Percentiles rank a stretch among this genome's conserved stretches.
phyloP scores from a whole-genome alignment of 2,888 invertebrate species.

The Chrysomela aeneicollis region DNA sequence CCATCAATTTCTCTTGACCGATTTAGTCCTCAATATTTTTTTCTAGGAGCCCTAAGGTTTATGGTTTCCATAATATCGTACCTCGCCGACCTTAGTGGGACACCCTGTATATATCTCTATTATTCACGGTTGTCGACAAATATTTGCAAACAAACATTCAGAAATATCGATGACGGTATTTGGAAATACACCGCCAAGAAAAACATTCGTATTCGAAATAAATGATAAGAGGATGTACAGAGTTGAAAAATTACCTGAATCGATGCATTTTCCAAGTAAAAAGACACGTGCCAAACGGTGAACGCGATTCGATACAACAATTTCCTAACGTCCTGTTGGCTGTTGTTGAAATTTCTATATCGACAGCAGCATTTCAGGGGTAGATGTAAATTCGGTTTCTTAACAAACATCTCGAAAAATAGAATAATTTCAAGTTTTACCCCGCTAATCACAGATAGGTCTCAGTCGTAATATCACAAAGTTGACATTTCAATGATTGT shows the following conservation, averaged over 20 bases:
- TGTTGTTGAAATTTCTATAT: slow-evolving; percentile 33
- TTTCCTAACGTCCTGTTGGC: slow-evolving; percentile 65
- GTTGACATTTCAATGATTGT: slow-evolving; percentile 17
- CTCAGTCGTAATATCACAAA: slow-evolving; percentile 31
- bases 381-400: slow-evolving; percentile 44
- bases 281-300: slow-evolving; percentile 77
- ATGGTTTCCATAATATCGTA: too few relatives aligned
- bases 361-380: slow-evolving; percentile 48
- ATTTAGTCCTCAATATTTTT: too few relatives aligned
- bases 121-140: not conserved
- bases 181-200: too few relatives aligned
- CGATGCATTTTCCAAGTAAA: slow-evolving; percentile 70
- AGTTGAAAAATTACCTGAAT: slow-evolving; percentile 43
- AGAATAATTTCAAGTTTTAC: not conserved
- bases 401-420: slow-evolving; percentile 44
- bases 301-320: slow-evolving; percentile 76
- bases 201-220: too few relatives aligned
- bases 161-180: not conserved
- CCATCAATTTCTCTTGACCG: too few relatives aligned
- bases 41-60: too few relatives aligned
- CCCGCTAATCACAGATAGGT: slow-evolving; percentile 24
- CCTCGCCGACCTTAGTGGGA: too few relatives aligned
- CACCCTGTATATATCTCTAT: not conserved
- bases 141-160: not conserved
- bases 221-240: too few relatives aligned